Evolutionary conservation across 2,888 invertebrate species (phyloP), one percentile per base, ranked within the genome.

Genomic region (Hemaris fuciformis): DNA sequence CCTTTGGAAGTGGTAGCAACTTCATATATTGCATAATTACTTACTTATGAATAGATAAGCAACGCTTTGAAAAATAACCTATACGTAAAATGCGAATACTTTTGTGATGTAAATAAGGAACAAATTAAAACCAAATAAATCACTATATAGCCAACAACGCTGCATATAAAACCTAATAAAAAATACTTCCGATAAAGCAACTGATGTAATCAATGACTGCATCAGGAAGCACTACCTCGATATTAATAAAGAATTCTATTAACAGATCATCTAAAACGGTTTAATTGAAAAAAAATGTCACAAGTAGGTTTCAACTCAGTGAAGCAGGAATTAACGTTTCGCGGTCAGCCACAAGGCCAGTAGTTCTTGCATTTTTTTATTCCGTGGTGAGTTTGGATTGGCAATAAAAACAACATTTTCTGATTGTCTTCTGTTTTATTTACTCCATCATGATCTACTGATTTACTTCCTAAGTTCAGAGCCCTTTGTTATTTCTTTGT

Each of bases 261-360:
- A 46, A 59, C 15, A 22, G 31, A 38, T 38, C 13, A 38, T 38
- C 34, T 13, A 27, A 46, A 10, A n/a, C 38, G 7, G 8, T 18
- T 22, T 23, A 38, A 59, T 38, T 38, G 46, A 46, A 59, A 59
- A 25, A 38, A 46, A 60, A 65, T 62, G 67, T 65, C 64, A 62
- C 66, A 67, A 67, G 68, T 63, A 65, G 73, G 79, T 79, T 81
- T 76, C 75, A 77, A 81, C 62, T 69, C 83, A 85, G 61, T 84
- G 84, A 81, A 85, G 83, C 83, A 87, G 85, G 85, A 87, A 86
- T 83, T 74, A 69, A 71, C 67, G 68, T 79, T 60, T 81, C 76
- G 80, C 77, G 86, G 84, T 82, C 85, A 79, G 65, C 66, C 66
- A 72, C 85, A 84, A 87, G 87, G 87, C 67, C 79, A 70, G 31